Evolutionary conservation across 2,113 vertebrate species (phyloP), one percentile per base, ranked within the genome.

Genomic region (Cathartes aura): DNA sequence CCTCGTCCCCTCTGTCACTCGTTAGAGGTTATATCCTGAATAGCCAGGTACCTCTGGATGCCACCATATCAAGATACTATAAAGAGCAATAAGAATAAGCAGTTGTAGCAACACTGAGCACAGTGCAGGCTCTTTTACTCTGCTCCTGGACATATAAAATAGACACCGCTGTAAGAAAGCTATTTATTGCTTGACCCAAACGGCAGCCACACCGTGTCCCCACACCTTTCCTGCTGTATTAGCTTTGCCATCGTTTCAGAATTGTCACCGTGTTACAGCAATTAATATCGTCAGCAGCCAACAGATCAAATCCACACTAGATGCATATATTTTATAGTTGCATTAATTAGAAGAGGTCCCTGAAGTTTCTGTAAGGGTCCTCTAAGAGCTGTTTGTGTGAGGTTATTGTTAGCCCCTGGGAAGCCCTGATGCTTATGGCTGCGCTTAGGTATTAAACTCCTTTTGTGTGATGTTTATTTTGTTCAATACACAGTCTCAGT

Each of bases 201-300:
- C 7, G 4, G 70, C 82, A 84, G 64, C 72, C 42, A 5, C 30
- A 0, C 20, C 0, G 0, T 5, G 21, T 70, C 20, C 80, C 42
- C 43, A 7, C 36, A 11, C 52, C 19, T 68, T 36, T 43, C 82
- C 88, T 38, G 30, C 62, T 42, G 42, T 3, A 3, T 38, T 15
- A 22, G 53, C 79, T 83, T 19, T 32, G 47, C 66, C 19, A 1
- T 55, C 12, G 0, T 20, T 75, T 32, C 48, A 45, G 73, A 45
- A 11, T 6, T 30, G 19, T 19, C 83, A 50, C 66, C 0, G 0
- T 24, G 12, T 34, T 59, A 18, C 83, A 47, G 53, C 62, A 73
- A 9, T 67, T 59, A n/a, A 12, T 11, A 21, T 8, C 30, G 11
- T 38, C 62, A 34, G 71, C 6, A 55, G 32, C 59, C 70, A 58